A percentile compares a stretch with the other conserved stretches of the same genome.
These are phyloP conservation scores for Steatocranus sp. DNA, from an alignment of 2,797 vertebrate species.

Conservation along the genomic window DNA sequence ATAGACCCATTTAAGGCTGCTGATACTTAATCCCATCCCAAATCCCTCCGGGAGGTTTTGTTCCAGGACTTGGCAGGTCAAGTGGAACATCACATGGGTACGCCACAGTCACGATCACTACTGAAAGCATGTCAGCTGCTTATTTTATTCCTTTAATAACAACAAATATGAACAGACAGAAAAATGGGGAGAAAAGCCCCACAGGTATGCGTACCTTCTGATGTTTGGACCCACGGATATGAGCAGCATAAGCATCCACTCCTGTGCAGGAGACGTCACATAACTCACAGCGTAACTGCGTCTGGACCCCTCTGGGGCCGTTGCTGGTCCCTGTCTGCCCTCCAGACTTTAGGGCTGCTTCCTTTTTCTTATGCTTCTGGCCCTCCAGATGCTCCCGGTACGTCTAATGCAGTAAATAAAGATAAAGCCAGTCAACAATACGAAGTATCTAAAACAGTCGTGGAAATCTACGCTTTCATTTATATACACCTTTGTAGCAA, in stretches of 20 bases:
- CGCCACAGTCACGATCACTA: neutral
- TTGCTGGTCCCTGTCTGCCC: conserved; percentile 48
- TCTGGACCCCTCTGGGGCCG: conserved; percentile 66
- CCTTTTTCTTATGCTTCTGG: conserved; percentile 87
- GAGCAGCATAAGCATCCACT: conserved; percentile 74
- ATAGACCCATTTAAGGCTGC: neutral
- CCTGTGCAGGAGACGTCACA: conserved; percentile 81
- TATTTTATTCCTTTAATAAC: neutral
- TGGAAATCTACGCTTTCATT: neutral
- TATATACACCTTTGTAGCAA: neutral
- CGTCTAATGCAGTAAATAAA: conserved; percentile 60
- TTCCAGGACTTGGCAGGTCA: conserved; percentile 17
- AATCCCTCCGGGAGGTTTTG: conserved; percentile 4
- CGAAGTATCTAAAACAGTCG: neutral
- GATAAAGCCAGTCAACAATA: neutral
- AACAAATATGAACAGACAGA: neutral
- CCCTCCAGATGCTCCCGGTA: conserved; percentile 83
- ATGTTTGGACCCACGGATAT: conserved; percentile 78
- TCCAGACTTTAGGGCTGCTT: conserved; percentile 74
- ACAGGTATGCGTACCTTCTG: conserved; percentile 70
- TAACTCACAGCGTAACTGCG: conserved; percentile 78
- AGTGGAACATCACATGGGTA: conserved; percentile 8
- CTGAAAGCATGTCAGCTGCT: neutral
- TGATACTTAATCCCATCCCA: conserved; percentile 19
- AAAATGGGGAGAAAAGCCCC: neutral